phyloP scores from a whole-genome alignment of 1,140 invertebrate species.

The Trichogramma pretiosum region DNA sequence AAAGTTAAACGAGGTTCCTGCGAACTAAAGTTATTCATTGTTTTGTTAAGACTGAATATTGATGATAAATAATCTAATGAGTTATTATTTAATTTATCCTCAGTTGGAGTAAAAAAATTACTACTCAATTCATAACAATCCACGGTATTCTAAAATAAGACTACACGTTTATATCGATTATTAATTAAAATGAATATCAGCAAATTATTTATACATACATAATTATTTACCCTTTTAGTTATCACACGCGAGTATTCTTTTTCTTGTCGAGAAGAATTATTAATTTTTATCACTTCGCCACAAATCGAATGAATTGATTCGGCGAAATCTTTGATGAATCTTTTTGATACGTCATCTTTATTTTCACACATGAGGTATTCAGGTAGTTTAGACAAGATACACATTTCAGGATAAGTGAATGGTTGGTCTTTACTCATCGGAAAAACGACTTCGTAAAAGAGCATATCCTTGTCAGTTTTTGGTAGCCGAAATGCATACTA shows the following conservation, averaged over 20 bases:
- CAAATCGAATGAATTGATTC: conserved; percentile 19
- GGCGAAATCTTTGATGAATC: conserved; percentile 22
- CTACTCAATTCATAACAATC: no score
- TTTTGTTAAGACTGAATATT: no score
- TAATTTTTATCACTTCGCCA: conserved; percentile 20
- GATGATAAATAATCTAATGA: no score
- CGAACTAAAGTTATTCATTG: no score
- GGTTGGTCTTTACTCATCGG: conserved; percentile 8
- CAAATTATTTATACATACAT: neutral
- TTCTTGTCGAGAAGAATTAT: neutral
- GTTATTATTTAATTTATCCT: no score
- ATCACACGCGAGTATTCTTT: conserved; percentile 1
- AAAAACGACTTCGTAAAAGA: conserved; percentile 30
- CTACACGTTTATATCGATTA: no score
- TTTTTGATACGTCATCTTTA: conserved; percentile 11
- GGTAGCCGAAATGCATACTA: conserved; percentile 38
- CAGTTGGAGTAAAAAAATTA: no score
- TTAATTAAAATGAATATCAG: neutral
- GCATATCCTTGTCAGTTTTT: conserved; percentile 23
- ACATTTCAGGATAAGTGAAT: conserved; percentile 27
- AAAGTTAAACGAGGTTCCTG: no score
- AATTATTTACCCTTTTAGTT: neutral
- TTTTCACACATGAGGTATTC: conserved; percentile 17
- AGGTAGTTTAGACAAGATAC: conserved; percentile 19
- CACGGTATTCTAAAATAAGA: no score